Evolutionary conservation across 2,888 invertebrate species (phyloP), one percentile per base, ranked within the genome.

Genomic region (Chrysolina oricalcia): DNA sequence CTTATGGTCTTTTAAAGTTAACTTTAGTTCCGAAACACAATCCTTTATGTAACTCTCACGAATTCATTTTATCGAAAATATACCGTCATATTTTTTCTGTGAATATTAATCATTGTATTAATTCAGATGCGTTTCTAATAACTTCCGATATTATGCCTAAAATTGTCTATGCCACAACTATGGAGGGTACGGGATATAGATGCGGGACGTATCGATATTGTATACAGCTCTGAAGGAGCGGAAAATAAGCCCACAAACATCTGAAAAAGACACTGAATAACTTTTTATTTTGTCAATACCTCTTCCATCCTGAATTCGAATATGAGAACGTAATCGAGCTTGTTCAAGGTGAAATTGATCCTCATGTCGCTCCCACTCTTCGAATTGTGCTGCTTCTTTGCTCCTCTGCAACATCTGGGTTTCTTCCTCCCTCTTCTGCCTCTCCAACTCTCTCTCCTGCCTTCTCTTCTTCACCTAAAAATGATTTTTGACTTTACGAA

Each of bases 291-390:
- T 65, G 2, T 41, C 65, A 35, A 35, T 84, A 92, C 93, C 93
- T 84, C 99, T 91, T 6, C 97, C 97, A 88, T 99, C 98, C 79
- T 98, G 95, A 75, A 99, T 99, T 77, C 99, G 93, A 80, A 99
- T 98, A 86, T 96, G 94, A 68, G 98, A 98, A 83, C 99, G 91
- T 41, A 81, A 69, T 65, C 97, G 92, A 0, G 99, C 98, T 90
- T 99, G 99, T 85, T 98, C 96, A 85, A 99, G 90, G 88, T 99
- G 99, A 90, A 99, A 99, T 88, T 96, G 94, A 89, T 99, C 98
- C 90, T 99, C 99, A 86, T 98, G 98, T 50, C 95, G 92, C 85
- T 96, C 96, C 98, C 98, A 99, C 85, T 96, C 96, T 87, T 96
- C 93, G 88, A 95, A 94, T 87, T 97, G 97, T 73, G 96, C 96